Base-by-base conservation (phyloP, 2,113 vertebrate species). In the Psilopogon haemacephalus region DNA sequence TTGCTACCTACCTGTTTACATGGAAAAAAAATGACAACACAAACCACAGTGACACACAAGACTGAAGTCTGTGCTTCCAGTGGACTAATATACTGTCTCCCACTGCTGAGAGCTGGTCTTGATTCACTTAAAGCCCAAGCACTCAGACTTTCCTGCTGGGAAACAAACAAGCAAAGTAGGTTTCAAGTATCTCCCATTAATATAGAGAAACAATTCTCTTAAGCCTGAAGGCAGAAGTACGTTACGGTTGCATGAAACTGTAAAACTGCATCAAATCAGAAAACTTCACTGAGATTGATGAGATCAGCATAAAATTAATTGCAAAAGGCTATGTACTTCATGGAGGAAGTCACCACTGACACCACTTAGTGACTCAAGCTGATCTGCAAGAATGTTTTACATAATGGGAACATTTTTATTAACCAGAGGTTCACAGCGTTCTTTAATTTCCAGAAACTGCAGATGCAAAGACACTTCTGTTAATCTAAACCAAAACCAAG, bases 401-500 rank as follows among this genome's bases (percentile, higher is more conserved):
- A 96, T 94, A 96, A 93, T 84, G 92, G 97, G 95, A 96, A 97
- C 97, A 78, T 94, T 85, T 94, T 92, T 80, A 67, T 9, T 90
- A 80, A 86, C 92, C 95, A 96, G 88, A 97, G 95, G 95, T 96
- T 97, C 96, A 95, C 27, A n/a, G 52, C 69, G 78, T 97, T 97
- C 95, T 97, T 95, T 67, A 90, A 89, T 98, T 97, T 97, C 96
- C 97, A 98, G 97, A 97, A 97, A 97, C 93, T 95, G 96, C 88
- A 95, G 91, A 96, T 89, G 62, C 95, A 92, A 91, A 96, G 93
- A 94, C 92, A 78, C 87, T 94, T 94, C 88, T 95, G 91, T 84
- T 93, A 96, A 95, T 37, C 88, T 81, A 95, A 96, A 94, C 67
- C 94, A 96, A 97, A 96, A 97, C 79, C 95, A 97, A 97, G 94